A percentile compares a stretch with the other conserved stretches of the same genome.
phyloP scores from a whole-genome alignment of 2,888 invertebrate species.

The Calliopum simillimum region DNA sequence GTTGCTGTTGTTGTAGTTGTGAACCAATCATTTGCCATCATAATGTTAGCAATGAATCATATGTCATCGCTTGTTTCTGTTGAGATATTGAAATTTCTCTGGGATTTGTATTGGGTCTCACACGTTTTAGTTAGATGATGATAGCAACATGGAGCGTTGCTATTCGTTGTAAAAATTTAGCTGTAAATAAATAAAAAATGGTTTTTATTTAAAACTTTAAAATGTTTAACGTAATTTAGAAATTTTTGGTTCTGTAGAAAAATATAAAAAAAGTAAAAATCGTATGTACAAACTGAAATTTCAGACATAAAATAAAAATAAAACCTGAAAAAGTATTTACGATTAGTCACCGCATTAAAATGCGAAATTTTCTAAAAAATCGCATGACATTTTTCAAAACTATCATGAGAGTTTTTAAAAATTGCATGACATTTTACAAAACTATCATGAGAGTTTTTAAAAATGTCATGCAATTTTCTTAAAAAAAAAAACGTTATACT shows the following conservation, averaged over 20 bases:
- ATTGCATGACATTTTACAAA: too few species aligned
- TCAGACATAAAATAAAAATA: neutral
- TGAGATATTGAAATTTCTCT: neutral
- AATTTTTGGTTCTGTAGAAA: constrained; percentile 1
- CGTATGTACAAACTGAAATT: too few species aligned
- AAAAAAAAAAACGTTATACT: too few species aligned
- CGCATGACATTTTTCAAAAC: too few species aligned
- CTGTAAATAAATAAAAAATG: neutral
- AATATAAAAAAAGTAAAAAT: neutral
- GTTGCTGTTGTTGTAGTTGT: constrained; percentile 36
- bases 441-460: too few species aligned
- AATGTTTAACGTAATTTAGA: neutral
- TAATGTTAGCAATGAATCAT: constrained; percentile 41
- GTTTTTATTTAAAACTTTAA: neutral
- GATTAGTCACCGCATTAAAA: too few species aligned
- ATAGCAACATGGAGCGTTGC: neutral
- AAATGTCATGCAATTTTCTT: too few species aligned
- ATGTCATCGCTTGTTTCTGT: constrained; percentile 43
- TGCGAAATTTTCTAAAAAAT: constrained; percentile 4
- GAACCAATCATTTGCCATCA: constrained; percentile 35
- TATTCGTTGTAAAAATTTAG: neutral
- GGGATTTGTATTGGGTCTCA: too few species aligned
- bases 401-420: too few species aligned
- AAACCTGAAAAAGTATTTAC: constrained; percentile 8
- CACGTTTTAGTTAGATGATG: too few species aligned